A percentile compares a stretch with the other conserved stretches of the same genome.
These are phyloP conservation scores for Drosophila nr. medialis DNA, from an alignment of 2,888 invertebrate species.

Conservation along the genomic window DNA sequence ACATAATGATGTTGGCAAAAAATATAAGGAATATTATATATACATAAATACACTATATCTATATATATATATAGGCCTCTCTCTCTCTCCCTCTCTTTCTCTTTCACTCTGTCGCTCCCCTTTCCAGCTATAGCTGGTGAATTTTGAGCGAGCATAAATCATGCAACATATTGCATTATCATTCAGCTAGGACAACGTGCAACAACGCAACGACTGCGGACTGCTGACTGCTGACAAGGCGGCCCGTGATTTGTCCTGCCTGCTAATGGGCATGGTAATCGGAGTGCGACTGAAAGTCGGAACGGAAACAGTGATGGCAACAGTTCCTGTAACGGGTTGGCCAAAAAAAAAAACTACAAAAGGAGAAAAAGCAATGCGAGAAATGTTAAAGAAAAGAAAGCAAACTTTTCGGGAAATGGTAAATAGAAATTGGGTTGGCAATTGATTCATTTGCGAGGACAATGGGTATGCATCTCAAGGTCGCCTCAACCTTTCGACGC, in stretches of 20 bases:
- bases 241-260: constrained; percentile 61
- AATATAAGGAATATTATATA: constrained; percentile 4
- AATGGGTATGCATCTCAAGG: constrained; percentile 48
- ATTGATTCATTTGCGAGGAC: constrained; percentile 36
- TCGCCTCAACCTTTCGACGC: constrained; percentile 44
- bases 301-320: constrained; percentile 6
- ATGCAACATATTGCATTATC: constrained; percentile 82
- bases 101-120: not conserved
- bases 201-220: constrained; percentile 14
- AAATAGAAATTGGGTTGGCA: constrained; percentile 20
- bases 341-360: not conserved
- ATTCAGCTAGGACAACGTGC: constrained; percentile 43
- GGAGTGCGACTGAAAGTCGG: constrained; percentile 25
- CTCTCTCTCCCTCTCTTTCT: not conserved
- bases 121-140: constrained; percentile 26
- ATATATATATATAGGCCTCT: constrained; percentile 9
- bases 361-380: too few species aligned
- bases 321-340: constrained; percentile 34
- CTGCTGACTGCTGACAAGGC: constrained; percentile 32
- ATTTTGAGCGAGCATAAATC: constrained; percentile 70
- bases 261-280: constrained; percentile 57
- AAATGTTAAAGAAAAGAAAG: constrained; percentile 10
- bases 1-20: constrained; percentile 20
- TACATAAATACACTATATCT: constrained; percentile 2
- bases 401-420: constrained; percentile 14